Percentiles rank a stretch among this genome's conserved stretches.
Evolutionary conservation across 2,113 vertebrate species (phyloP).

Genomic region (Alethe castanea): DNA sequence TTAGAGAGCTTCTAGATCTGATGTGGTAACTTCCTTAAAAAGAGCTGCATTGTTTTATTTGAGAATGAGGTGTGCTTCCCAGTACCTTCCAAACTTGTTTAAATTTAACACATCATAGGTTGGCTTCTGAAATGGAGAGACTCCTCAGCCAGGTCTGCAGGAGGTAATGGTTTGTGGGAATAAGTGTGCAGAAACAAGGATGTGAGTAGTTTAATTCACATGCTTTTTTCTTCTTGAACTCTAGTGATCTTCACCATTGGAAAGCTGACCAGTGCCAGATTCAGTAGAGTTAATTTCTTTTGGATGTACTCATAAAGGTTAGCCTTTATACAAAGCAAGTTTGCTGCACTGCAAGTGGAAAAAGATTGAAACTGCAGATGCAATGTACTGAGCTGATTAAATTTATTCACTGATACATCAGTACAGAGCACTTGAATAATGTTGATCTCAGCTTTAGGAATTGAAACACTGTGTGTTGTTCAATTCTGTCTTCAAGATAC

Average conservation of each 20-base stretch:
- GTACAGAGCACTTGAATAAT: neutral
- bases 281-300: neutral
- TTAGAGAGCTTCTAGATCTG: neutral
- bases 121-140: neutral
- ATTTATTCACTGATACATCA: neutral
- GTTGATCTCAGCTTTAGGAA: neutral
- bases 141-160: neutral
- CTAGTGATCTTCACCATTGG: neutral
- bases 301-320: neutral
- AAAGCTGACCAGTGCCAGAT: neutral
- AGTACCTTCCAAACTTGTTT: neutral
- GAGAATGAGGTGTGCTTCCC: neutral
- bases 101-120: neutral
- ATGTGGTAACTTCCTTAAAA: neutral
- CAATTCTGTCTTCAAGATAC: neutral
- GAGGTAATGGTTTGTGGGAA: neutral
- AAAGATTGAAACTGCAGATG: neutral
- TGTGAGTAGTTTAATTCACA: fast-evolving
- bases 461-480: neutral
- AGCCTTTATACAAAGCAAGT: neutral
- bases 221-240: neutral
- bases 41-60: neutral
- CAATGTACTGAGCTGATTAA: neutral
- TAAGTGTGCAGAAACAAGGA: neutral
- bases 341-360: neutral